Evolutionary conservation across 2,888 invertebrate genomes (phyloP).

Genomic region (Siphlonurus alternatus): DNA sequence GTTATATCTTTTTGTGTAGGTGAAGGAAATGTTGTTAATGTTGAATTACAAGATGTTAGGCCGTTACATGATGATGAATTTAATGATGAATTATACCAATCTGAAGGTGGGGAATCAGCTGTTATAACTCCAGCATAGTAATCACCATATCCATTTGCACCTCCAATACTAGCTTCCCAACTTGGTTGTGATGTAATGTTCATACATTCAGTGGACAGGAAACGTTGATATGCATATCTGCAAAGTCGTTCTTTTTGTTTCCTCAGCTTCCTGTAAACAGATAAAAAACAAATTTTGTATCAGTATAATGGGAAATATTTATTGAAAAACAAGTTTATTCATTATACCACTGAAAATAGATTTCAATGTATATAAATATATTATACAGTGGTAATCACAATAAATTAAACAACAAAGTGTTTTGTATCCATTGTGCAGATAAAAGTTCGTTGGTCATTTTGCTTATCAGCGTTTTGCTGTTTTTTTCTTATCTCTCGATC

Average conservation of each 20-base stretch:
- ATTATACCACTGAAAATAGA: too few relatives aligned
- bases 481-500: too few relatives aligned
- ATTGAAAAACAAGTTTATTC: too few relatives aligned
- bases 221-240: conserved; percentile 42
- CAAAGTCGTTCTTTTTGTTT: conserved; percentile 58
- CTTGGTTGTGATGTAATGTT: conserved; percentile 23
- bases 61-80: not conserved
- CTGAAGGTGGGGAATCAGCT: not conserved
- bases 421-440: too few relatives aligned
- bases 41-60: not conserved
- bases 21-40: conserved; percentile 1
- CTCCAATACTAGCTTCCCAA: conserved; percentile 21
- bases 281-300: conserved; percentile 10
- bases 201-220: conserved; percentile 42
- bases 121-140: not conserved
- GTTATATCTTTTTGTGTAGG: conserved; percentile 17
- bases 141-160: conserved; percentile 16
- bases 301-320: too few relatives aligned
- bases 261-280: conserved; percentile 46
- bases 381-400: too few relatives aligned
- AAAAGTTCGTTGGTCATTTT: too few relatives aligned
- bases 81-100: not conserved
- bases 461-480: too few relatives aligned
- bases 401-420: too few relatives aligned
- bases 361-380: too few relatives aligned